A percentile compares a stretch with the other conserved stretches of the same genome.
Conservation (phyloP, 2,113 vertebrate genomes). For the Chlorodrepanis virens region DNA sequence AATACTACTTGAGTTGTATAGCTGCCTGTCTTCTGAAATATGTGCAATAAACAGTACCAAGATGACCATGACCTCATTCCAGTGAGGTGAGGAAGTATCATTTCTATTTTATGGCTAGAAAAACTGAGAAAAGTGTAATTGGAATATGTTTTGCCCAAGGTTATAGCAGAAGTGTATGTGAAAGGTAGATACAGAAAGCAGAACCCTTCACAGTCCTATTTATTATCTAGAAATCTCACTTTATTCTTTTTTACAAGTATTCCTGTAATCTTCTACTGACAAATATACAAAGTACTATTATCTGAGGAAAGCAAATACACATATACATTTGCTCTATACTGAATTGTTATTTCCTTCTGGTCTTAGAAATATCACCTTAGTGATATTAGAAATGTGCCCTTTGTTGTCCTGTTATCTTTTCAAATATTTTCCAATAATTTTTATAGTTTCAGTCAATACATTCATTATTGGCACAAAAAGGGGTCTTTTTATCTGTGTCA, state of each 20-base stretch:
- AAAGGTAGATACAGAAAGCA: not conserved
- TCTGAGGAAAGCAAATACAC: not conserved
- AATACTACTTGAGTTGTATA: not conserved
- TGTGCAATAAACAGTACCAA: not conserved
- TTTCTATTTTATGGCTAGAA: slow-evolving; percentile 4
- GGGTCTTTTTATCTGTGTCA: not conserved
- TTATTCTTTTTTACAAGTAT: not conserved
- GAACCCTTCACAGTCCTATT: not conserved
- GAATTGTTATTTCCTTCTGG: not conserved
- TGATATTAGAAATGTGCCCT: not conserved
- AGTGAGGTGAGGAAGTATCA: not conserved
- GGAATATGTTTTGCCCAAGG: not conserved
- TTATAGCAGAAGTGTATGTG: not conserved
- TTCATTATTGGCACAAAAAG: not conserved
- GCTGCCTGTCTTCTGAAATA: not conserved
- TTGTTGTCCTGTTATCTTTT: not conserved
- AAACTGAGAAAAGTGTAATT: not conserved
- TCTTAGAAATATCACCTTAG: not conserved
- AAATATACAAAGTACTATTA: not conserved
- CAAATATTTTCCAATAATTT: not conserved
- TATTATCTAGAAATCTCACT: not conserved
- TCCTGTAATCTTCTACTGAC: not conserved
- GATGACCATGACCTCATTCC: slow-evolving; percentile 21
- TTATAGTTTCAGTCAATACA: not conserved
- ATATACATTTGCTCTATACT: not conserved